Percentiles rank a stretch among this genome's conserved stretches.
Conservation (phyloP, 1,140 invertebrate species). For the Aethina tumida region DNA sequence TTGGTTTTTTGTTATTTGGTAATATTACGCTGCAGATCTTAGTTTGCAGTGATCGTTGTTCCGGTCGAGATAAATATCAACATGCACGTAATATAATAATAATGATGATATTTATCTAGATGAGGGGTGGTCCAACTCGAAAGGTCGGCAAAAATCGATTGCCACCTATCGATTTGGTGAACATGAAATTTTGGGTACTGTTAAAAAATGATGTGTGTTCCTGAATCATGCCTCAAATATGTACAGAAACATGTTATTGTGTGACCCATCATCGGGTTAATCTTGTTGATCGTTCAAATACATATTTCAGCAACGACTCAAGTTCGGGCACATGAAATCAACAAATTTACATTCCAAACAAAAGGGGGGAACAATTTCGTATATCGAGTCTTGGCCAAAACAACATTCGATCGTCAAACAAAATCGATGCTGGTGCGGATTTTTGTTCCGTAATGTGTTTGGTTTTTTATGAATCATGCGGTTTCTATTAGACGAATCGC, state of each 20-base stretch:
- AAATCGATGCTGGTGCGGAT: not conserved
- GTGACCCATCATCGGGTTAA: too few relatives aligned
- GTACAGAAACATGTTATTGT: too few relatives aligned
- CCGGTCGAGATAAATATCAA: conserved; percentile 3
- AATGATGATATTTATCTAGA: conserved; percentile 2
- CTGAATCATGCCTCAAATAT: too few relatives aligned
- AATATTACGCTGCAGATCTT: conserved; percentile 1
- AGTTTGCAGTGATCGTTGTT: conserved; percentile 6
- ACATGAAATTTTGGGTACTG: too few relatives aligned
- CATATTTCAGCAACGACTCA: not conserved
- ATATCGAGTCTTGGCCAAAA: conserved; percentile 8
- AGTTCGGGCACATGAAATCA: not conserved
- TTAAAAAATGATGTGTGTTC: too few relatives aligned
- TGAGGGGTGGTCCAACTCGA: not conserved
- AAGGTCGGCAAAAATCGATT: conserved; percentile 1
- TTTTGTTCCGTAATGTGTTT: not conserved
- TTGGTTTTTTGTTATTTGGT: conserved; percentile 1
- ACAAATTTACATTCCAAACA: conserved; percentile 12
- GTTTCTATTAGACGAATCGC: conserved; percentile 1
- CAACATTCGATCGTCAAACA: not conserved
- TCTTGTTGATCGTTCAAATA: not conserved
- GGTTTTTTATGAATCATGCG: not conserved
- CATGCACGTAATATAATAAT: not conserved
- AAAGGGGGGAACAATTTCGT: conserved; percentile 7
- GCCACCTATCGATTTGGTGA: too few relatives aligned